A percentile compares a stretch with the other conserved stretches of the same genome.
Evolutionary conservation across 2,797 vertebrate genomes (phyloP).

Genomic region (Gymnopithys bicolor): DNA sequence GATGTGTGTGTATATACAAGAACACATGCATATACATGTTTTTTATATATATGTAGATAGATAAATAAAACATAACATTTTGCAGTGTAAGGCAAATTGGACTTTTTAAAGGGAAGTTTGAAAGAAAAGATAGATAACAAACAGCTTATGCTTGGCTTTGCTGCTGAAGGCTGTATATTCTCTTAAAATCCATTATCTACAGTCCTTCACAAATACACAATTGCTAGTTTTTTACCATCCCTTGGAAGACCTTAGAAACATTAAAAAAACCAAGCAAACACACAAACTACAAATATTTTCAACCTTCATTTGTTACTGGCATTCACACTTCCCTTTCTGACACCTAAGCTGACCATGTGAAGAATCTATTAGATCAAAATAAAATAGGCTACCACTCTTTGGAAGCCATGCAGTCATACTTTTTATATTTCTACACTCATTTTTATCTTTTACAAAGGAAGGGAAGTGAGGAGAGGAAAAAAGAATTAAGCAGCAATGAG

Average conservation of each 20-base stretch:
- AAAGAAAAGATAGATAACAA: background rate
- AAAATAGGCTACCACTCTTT: background rate
- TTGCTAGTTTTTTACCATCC: background rate
- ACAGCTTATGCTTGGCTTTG: background rate
- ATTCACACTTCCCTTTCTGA: background rate
- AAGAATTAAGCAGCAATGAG: background rate
- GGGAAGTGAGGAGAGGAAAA: background rate
- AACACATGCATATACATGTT: background rate
- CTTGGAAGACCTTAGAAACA: background rate
- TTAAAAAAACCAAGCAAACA: background rate
- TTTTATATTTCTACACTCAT: background rate
- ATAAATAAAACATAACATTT: background rate
- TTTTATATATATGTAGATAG: background rate
- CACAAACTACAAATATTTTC: background rate
- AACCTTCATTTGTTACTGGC: background rate
- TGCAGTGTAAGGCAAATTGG: background rate
- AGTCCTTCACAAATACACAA: background rate
- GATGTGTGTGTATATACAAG: background rate
- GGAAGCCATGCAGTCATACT: background rate
- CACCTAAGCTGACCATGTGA: background rate
- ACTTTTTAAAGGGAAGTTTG: background rate
- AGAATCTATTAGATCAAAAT: background rate
- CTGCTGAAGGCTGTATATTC: background rate
- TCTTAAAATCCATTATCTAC: background rate
- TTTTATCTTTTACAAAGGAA: background rate